A percentile compares a stretch with the other conserved stretches of the same genome.
Conservation (phyloP, 2,888 invertebrate species). For the Sinotaia quadrata region DNA sequence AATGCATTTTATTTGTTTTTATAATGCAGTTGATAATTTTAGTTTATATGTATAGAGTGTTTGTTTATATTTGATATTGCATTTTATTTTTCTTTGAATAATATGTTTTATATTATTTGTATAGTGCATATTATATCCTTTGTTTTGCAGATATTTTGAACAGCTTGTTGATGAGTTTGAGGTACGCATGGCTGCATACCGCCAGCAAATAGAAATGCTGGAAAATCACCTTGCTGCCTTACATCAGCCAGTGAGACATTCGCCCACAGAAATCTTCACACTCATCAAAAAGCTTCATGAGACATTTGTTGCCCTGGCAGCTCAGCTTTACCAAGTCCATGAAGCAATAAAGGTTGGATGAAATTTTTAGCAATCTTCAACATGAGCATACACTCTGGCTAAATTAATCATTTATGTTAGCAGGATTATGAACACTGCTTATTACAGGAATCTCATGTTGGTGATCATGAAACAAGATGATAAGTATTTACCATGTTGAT, state of each 20-base stretch:
- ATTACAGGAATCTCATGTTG: neutral
- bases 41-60: too few relatives aligned
- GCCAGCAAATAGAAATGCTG: slow-evolving; percentile 82
- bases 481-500: too few relatives aligned
- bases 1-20: too few relatives aligned
- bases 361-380: neutral
- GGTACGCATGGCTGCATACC: slow-evolving; percentile 79
- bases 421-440: neutral
- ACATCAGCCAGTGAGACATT: slow-evolving; percentile 78
- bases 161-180: slow-evolving; percentile 82
- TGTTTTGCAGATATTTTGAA: slow-evolving; percentile 78
- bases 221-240: slow-evolving; percentile 82
- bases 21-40: too few relatives aligned
- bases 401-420: neutral
- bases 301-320: slow-evolving; percentile 89
- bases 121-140: too few relatives aligned
- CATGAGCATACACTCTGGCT: neutral
- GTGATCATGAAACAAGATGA: neutral
- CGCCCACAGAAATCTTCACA: slow-evolving; percentile 83
- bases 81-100: neutral
- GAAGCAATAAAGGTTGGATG: slow-evolving; percentile 77
- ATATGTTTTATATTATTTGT: neutral
- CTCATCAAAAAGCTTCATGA: slow-evolving; percentile 88
- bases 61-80: neutral
- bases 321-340: slow-evolving; percentile 86